phyloP scores from a whole-genome alignment of 2,888 invertebrate genomes.

The Plagodis pulveraria region DNA sequence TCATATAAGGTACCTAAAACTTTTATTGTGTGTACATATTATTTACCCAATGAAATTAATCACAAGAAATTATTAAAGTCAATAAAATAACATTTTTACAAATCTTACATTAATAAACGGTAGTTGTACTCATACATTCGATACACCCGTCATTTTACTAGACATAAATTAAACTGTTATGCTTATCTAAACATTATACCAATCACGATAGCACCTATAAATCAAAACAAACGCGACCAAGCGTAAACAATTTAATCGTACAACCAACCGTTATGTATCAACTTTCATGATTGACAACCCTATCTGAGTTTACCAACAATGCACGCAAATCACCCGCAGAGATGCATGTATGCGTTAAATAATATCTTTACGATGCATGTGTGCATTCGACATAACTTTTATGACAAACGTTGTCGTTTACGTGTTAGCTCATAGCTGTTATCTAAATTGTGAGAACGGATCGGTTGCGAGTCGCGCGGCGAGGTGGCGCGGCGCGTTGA shows the following conservation, averaged over 20 bases:
- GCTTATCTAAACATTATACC: neutral
- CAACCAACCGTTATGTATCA: slow-evolving; percentile 34
- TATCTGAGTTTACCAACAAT: slow-evolving; percentile 59
- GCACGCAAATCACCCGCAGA: slow-evolving; percentile 78
- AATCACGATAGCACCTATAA: slow-evolving; percentile 10
- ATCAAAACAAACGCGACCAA: slow-evolving; percentile 26
- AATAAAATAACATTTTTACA: too few relatives aligned
- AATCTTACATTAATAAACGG: too few relatives aligned
- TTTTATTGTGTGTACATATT: too few relatives aligned
- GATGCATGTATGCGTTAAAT: slow-evolving; percentile 40
- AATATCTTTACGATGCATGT: slow-evolving; percentile 17
- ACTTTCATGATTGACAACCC: slow-evolving; percentile 55
- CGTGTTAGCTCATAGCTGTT: slow-evolving; percentile 26
- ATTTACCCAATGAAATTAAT: too few relatives aligned
- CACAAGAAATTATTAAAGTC: too few relatives aligned
- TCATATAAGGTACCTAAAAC: too few relatives aligned
- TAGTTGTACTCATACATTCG: too few relatives aligned
- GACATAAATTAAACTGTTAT: neutral
- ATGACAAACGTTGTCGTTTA: slow-evolving; percentile 47
- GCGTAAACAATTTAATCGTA: slow-evolving; percentile 29
- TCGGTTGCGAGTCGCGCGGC: too few relatives aligned
- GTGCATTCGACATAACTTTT: slow-evolving; percentile 54
- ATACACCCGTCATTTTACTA: too few relatives aligned
- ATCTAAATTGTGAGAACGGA: slow-evolving; percentile 20
- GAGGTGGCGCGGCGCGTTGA: neutral